Evolutionary conservation across 2,113 vertebrate species (phyloP).

Genomic region (Collichthys lucidus): DNA sequence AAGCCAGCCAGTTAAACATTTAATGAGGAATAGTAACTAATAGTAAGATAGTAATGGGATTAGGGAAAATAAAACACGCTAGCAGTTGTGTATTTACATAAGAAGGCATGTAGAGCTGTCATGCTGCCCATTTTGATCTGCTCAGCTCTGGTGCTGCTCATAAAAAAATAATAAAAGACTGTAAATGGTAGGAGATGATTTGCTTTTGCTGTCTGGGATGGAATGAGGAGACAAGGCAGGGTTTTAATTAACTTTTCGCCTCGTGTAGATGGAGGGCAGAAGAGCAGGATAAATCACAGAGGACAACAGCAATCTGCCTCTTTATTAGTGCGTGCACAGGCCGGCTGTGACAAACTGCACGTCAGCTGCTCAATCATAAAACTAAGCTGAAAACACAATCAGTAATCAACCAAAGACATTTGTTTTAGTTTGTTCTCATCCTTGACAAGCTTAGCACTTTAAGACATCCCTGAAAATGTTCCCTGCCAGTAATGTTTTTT

Average conservation of each 20-base stretch:
- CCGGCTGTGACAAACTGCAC: constrained; percentile 62
- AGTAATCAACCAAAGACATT: constrained; percentile 40
- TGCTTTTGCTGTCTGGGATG: constrained; percentile 63
- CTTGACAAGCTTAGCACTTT: constrained; percentile 9
- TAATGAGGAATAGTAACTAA: constrained; percentile 6
- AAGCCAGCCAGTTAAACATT: background rate
- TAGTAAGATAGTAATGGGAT: background rate
- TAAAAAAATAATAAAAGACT: constrained; percentile 66
- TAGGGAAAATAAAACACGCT: constrained; percentile 11
- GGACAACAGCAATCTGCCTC: constrained; percentile 77
- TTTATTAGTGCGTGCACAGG: constrained; percentile 71
- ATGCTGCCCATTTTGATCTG: constrained; percentile 34
- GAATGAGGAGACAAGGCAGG: constrained; percentile 66
- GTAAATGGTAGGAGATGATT: constrained; percentile 74
- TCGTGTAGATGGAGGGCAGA: constrained; percentile 67
- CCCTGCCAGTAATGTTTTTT: constrained; percentile 14
- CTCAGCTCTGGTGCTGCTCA: constrained; percentile 48
- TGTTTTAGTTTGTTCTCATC: constrained; percentile 40
- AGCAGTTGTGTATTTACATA: constrained; percentile 21
- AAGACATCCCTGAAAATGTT: constrained; percentile 23
- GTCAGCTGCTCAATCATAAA: constrained; percentile 73
- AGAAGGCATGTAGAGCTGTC: background rate
- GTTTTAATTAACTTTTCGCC: constrained; percentile 80
- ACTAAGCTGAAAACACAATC: constrained; percentile 54
- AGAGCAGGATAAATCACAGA: constrained; percentile 77